Evolutionary conservation across 2,888 invertebrate species (phyloP).

Genomic region (Mactromeris polynyma): DNA sequence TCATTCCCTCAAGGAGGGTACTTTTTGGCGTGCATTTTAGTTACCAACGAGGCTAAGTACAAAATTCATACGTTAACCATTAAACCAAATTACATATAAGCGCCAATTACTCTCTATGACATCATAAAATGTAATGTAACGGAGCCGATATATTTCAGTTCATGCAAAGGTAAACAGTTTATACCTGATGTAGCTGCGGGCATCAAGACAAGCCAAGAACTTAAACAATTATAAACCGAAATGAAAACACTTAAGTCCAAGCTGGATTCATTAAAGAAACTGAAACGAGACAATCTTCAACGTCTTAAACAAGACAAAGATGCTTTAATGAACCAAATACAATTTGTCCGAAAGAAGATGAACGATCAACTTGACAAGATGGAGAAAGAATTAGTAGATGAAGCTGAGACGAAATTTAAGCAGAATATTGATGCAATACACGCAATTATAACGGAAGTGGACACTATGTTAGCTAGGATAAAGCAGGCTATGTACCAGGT

Average conservation of each 20-base stretch:
- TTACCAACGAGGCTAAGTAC: too few species aligned
- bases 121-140: not conserved
- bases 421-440: not conserved
- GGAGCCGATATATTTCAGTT: not conserved
- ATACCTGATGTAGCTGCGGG: not conserved
- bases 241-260: not conserved
- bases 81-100: too few species aligned
- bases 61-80: too few species aligned
- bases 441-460: not conserved
- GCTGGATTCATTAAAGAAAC: not conserved
- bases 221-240: not conserved
- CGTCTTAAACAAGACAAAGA: not conserved
- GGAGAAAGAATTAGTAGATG: not conserved
- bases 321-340: not conserved
- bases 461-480: not conserved
- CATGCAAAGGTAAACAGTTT: not conserved
- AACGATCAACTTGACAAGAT: conserved; percentile 15
- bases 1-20: too few species aligned
- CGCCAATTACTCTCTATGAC: too few species aligned
- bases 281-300: not conserved
- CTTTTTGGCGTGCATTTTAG: too few species aligned
- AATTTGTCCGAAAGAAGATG: conserved; percentile 1
- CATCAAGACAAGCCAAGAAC: too few species aligned
- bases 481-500: not conserved
- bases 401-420: not conserved